These are phyloP conservation scores for Pitangus sulphuratus DNA, from an alignment of 2,797 vertebrate genomes.

Conservation along the genomic window DNA sequence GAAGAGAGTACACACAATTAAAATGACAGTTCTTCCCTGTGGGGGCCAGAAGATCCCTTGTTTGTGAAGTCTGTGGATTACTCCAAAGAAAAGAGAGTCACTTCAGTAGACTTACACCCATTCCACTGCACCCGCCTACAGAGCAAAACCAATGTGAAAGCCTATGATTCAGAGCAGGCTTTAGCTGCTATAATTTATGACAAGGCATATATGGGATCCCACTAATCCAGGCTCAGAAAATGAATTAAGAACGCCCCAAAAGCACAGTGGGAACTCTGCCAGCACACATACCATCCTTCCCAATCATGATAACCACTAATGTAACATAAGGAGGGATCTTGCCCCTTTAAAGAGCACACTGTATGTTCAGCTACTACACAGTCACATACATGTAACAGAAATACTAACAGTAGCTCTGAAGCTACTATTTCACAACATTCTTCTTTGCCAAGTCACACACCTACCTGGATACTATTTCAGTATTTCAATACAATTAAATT, in stretches of 20 bases:
- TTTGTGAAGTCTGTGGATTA: background rate
- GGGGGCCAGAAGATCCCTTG: background rate
- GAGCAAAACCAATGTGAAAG: background rate
- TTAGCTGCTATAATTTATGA: background rate
- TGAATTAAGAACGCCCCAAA: background rate
- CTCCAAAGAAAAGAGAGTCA: background rate
- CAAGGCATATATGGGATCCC: background rate
- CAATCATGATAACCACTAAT: background rate
- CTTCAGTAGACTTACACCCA: background rate
- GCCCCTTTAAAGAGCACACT: background rate
- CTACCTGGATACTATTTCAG: background rate
- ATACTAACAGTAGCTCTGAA: background rate
- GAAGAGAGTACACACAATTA: background rate
- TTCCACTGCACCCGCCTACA: background rate
- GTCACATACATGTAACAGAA: background rate
- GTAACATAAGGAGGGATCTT: background rate
- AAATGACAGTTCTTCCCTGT: background rate
- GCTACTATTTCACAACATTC: background rate
- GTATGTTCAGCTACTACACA: fast-evolving
- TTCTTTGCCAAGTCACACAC: background rate
- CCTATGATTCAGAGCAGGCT: background rate
- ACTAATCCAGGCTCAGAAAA: background rate
- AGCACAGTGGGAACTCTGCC: background rate
- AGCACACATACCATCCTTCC: background rate
- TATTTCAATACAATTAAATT: too few species aligned